phyloP scores from a whole-genome alignment of 2,113 vertebrate genomes.

The Forbesichthys agassizii region DNA sequence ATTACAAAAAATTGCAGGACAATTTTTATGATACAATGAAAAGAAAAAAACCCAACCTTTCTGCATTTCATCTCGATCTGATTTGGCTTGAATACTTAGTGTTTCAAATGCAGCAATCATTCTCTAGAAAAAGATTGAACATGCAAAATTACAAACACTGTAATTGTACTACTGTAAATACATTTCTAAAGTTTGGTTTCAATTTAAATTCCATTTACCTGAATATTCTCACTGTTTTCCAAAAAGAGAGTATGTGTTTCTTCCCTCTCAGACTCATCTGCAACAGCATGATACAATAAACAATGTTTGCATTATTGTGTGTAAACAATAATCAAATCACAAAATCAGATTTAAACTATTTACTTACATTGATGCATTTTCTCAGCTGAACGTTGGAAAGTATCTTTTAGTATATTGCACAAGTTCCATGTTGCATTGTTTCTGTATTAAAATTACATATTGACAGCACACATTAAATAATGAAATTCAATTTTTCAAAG shows the following conservation, averaged over 20 bases:
- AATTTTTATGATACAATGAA: background rate
- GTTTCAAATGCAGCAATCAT: conserved; percentile 84
- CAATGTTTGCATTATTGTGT: conserved; percentile 7
- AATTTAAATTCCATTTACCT: conserved; percentile 73
- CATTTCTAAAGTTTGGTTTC: background rate
- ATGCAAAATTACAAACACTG: background rate
- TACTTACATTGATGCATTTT: conserved; percentile 89
- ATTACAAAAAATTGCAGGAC: background rate
- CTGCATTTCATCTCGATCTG: conserved; percentile 81
- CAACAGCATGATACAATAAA: conserved; percentile 45
- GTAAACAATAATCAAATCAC: background rate
- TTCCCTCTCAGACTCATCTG: conserved; percentile 91
- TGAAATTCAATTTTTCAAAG: background rate
- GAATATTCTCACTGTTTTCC: conserved; percentile 81
- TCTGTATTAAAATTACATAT: conserved; percentile 64
- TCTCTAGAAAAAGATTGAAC: conserved; percentile 67
- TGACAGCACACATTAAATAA: background rate
- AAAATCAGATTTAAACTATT: background rate
- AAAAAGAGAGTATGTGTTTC: conserved; percentile 84
- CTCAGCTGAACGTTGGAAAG: conserved; percentile 83
- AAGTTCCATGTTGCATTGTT: conserved; percentile 84
- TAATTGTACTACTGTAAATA: background rate
- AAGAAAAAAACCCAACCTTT: conserved; percentile 68
- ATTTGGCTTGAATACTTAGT: conserved; percentile 82
- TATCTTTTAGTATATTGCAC: conserved; percentile 89